Base-by-base conservation (phyloP, 1,140 invertebrate species). In the Nasonia giraulti region DNA sequence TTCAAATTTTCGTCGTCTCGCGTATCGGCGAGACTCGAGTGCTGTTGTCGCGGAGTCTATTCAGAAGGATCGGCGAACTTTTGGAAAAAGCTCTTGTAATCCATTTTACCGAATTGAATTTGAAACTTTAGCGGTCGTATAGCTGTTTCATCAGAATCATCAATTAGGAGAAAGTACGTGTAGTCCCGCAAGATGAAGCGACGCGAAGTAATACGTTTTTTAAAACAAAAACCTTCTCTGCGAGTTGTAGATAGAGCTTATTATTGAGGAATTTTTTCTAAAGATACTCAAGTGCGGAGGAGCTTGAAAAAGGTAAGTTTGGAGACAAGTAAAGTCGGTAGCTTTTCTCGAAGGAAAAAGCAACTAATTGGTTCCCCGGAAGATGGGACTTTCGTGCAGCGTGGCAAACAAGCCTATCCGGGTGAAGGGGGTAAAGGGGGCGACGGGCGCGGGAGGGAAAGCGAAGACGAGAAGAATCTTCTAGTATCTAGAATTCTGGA, bases 281-380 rank as follows among this genome's bases (percentile, higher is more conserved):
- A 85, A 81, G 37, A 76, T 68, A 69, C 50, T 81, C 55, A 37
- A 81, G 78, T 66, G 23, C 73, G 3, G 33, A 11, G 37, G 68
- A 62, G n/a, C 69, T 80, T 17, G 68, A 66, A 10, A 55, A 76
- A 62, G 27, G 73, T 78, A 73, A 82, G 73, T 78, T 85, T 78
- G 73, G 62, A 73, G 80, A 82, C 80, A 85, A 82, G 80, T 62
- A 69, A 78, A 69, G 83, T 75, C 44, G 20, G 77, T 77, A 80
- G 77, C 27, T 75, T 84, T 86, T 88, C 78, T 88, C 87, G 88
- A 89, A 90, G 88, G 88, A 90, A 91, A 90, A 90, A 89, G 87
- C 84, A 90, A 90, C 89, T 91, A 91, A 90, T 91, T 90, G 90
- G 89, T 89, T 89, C 88, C 87, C 88, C 84, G 89, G 79, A 88